Evolutionary conservation across 2,888 invertebrate species (phyloP).

Genomic region (Tenthredo livida): DNA sequence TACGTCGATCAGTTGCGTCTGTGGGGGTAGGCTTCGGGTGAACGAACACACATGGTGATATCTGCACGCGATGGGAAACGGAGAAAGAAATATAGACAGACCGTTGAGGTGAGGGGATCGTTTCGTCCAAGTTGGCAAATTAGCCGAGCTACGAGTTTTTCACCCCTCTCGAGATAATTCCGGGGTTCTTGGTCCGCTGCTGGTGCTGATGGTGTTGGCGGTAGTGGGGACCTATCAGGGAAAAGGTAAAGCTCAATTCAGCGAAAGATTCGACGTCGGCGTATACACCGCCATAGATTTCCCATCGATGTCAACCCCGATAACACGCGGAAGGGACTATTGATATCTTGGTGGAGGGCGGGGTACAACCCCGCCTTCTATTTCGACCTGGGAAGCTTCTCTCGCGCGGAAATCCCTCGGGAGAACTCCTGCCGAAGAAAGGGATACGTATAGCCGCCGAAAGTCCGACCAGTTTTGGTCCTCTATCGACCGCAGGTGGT

Average conservation of each 20-base stretch:
- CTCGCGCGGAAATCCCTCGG: slow-evolving; percentile 24
- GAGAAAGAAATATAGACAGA: background rate
- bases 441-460: background rate
- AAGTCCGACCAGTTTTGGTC: slow-evolving; percentile 10
- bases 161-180: background rate
- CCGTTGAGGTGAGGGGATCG: background rate
- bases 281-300: slow-evolving; percentile 32
- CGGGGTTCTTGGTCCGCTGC: background rate
- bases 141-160: background rate
- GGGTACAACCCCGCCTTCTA: background rate
- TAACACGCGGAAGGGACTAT: slow-evolving; percentile 32
- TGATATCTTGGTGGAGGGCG: slow-evolving; percentile 32
- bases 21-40: background rate
- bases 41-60: background rate
- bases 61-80: background rate
- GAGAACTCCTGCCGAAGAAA: slow-evolving; percentile 20
- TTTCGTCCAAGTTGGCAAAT: background rate
- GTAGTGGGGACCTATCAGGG: background rate
- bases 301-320: slow-evolving; percentile 41
- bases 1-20: background rate
- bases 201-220: too few species aligned
- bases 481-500: slow-evolving; percentile 47
- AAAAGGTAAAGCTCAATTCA: slow-evolving; percentile 35
- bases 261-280: slow-evolving; percentile 25
- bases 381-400: slow-evolving; percentile 17